These are phyloP conservation scores for Forbesichthys papilliferus DNA, from an alignment of 2,113 vertebrate genomes.

Conservation along the genomic window DNA sequence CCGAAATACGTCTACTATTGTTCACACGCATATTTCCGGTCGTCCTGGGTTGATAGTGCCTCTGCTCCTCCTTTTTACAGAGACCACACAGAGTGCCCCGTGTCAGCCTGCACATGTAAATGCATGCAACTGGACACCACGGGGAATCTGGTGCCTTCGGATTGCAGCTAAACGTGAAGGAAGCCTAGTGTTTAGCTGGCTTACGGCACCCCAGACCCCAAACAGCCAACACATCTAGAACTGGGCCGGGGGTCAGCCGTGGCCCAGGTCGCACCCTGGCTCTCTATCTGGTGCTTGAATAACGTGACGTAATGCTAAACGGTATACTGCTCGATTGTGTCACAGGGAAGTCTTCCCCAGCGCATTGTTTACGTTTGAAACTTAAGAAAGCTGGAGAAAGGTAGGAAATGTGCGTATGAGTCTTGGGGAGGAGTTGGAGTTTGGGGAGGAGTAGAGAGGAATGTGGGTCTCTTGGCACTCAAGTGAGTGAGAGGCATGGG, in stretches of 20 bases:
- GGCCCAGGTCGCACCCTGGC: conserved; percentile 13
- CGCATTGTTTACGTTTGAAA: no score
- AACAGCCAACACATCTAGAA: conserved; percentile 21
- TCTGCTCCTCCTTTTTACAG: conserved; percentile 63
- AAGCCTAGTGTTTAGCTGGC: conserved; percentile 23
- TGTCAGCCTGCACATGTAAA: conserved; percentile 95
- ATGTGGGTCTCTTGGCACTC: no score
- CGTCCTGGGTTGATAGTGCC: background rate
- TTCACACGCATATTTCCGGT: background rate
- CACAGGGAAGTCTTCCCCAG: no score
- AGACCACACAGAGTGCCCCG: conserved; percentile 95
- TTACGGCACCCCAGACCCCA: conserved; percentile 28
- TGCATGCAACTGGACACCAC: conserved; percentile 99
- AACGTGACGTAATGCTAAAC: background rate
- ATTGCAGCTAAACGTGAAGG: conserved; percentile 82
- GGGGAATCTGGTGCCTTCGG: conserved; percentile 93
- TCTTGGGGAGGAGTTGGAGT: no score
- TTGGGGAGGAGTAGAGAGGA: no score
- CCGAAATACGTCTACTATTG: background rate
- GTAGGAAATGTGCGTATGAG: no score
- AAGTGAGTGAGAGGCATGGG: no score
- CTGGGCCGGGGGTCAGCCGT: conserved; percentile 17
- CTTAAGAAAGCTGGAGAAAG: no score
- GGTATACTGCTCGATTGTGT: no score
- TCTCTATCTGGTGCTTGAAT: conserved; percentile 32